Conservation (phyloP, 1,140 invertebrate species). For the Colletes latitarsis region DNA sequence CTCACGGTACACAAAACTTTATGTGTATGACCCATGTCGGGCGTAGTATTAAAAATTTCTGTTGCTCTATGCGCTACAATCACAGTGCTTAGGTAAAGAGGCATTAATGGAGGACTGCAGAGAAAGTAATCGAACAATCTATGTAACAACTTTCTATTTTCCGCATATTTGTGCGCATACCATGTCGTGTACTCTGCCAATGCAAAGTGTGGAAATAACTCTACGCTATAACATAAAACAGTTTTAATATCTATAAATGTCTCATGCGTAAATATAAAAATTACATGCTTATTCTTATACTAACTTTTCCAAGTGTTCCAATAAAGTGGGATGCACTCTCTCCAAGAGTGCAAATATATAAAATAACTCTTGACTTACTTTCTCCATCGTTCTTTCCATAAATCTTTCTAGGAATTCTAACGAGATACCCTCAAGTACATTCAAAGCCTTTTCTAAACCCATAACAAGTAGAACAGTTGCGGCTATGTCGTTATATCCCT, state of each 20-base stretch:
- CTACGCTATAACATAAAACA: conserved; percentile 84
- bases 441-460: conserved; percentile 91
- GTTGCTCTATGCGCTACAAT: conserved; percentile 90
- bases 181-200: conserved; percentile 99
- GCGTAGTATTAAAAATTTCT: conserved; percentile 85
- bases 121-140: conserved; percentile 98
- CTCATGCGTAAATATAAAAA: not conserved
- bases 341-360: conserved; percentile 93
- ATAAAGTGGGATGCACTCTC: conserved; percentile 87
- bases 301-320: conserved; percentile 90
- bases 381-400: conserved; percentile 96
- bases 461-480: conserved; percentile 97
- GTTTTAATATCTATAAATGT: conserved; percentile 1
- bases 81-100: conserved; percentile 95
- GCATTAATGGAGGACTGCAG: conserved; percentile 92
- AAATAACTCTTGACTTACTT: conserved; percentile 93
- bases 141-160: conserved; percentile 92
- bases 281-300: conserved; percentile 39
- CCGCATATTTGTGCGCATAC: conserved; percentile 97
- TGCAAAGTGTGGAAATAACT: conserved; percentile 97
- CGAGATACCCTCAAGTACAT: conserved; percentile 92
- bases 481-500: conserved; percentile 99
- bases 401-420: conserved; percentile 93
- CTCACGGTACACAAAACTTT: conserved; percentile 78
- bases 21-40: conserved; percentile 79